These are phyloP conservation scores for Gallinago media DNA, from an alignment of 2,113 vertebrate species.

Conservation along the genomic window DNA sequence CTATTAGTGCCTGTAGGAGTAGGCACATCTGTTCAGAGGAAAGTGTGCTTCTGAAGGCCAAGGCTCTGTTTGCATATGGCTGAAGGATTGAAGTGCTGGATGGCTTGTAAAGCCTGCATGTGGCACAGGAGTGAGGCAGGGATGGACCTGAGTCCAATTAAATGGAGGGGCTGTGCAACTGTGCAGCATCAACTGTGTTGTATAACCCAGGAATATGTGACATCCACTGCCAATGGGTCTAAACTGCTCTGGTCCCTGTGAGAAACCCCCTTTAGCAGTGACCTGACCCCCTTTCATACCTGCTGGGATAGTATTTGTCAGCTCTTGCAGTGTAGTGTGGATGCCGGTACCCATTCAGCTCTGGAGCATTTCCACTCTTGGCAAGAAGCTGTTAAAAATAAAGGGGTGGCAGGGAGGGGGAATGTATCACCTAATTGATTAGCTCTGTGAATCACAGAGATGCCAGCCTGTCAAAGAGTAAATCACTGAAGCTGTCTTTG, in stretches of 20 bases:
- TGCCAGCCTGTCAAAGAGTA: slow-evolving; percentile 58
- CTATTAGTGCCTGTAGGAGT: background rate
- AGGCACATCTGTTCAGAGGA: background rate
- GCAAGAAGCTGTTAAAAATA: slow-evolving; percentile 42
- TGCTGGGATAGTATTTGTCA: background rate
- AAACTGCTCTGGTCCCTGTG: background rate
- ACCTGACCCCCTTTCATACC: background rate
- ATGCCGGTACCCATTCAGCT: background rate
- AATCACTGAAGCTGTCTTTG: slow-evolving; percentile 66
- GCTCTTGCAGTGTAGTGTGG: background rate
- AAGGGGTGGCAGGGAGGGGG: slow-evolving; percentile 1
- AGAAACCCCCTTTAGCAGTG: background rate
- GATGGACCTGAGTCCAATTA: background rate
- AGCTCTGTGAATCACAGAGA: slow-evolving; percentile 56
- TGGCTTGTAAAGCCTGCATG: background rate
- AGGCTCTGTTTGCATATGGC: background rate
- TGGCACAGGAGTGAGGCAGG: background rate
- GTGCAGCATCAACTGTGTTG: fast-evolving
- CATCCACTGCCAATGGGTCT: background rate
- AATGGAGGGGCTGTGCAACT: background rate
- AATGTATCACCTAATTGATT: slow-evolving; percentile 66
- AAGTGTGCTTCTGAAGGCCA: background rate
- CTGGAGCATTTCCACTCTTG: slow-evolving; percentile 21
- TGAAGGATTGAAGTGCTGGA: background rate
- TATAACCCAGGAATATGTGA: background rate